phyloP scores from a whole-genome alignment of 2,888 invertebrate genomes.

The Petrophora chlorosata region DNA sequence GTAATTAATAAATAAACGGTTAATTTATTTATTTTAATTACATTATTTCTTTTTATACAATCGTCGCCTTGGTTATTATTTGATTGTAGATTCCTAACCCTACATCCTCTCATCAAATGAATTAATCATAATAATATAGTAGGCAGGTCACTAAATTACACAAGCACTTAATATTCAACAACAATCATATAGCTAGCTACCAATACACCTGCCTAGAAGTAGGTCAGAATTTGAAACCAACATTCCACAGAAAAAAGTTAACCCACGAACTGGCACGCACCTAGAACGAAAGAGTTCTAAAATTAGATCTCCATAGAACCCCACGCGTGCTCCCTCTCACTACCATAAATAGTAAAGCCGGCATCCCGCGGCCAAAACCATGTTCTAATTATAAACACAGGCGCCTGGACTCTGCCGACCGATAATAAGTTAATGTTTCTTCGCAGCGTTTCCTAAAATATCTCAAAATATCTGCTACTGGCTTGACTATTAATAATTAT shows the following conservation, averaged over 20 bases:
- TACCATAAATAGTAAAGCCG: slow-evolving; percentile 82
- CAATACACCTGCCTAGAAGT: slow-evolving; percentile 52
- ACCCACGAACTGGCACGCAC: slow-evolving; percentile 4
- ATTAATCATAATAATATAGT: no score
- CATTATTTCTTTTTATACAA: slow-evolving; percentile 82
- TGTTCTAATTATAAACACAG: slow-evolving; percentile 72
- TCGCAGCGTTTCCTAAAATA: slow-evolving; percentile 48
- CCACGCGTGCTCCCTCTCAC: slow-evolving; percentile 65
- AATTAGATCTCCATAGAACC: slow-evolving; percentile 58
- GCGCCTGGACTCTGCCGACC: slow-evolving; percentile 38
- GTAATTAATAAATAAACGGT: slow-evolving; percentile 85
- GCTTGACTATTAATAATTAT: slow-evolving; percentile 54
- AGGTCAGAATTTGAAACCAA: slow-evolving; percentile 58
- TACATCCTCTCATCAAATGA: slow-evolving; percentile 28
- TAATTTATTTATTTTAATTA: slow-evolving; percentile 85
- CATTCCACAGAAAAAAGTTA: slow-evolving; percentile 31
- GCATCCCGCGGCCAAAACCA: slow-evolving; percentile 46
- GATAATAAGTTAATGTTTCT: slow-evolving; percentile 28
- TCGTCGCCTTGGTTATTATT: slow-evolving; percentile 73
- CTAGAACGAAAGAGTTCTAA: slow-evolving; percentile 31
- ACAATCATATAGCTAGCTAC: slow-evolving; percentile 6
- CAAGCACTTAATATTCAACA: slow-evolving; percentile 27
- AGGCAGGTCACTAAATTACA: slow-evolving; percentile 36
- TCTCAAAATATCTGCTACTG: slow-evolving; percentile 26
- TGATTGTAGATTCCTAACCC: slow-evolving; percentile 55